A percentile compares a stretch with the other conserved stretches of the same genome.
These are phyloP conservation scores for Rutpela maculata DNA, from an alignment of 2,888 invertebrate genomes.

Conservation along the genomic window DNA sequence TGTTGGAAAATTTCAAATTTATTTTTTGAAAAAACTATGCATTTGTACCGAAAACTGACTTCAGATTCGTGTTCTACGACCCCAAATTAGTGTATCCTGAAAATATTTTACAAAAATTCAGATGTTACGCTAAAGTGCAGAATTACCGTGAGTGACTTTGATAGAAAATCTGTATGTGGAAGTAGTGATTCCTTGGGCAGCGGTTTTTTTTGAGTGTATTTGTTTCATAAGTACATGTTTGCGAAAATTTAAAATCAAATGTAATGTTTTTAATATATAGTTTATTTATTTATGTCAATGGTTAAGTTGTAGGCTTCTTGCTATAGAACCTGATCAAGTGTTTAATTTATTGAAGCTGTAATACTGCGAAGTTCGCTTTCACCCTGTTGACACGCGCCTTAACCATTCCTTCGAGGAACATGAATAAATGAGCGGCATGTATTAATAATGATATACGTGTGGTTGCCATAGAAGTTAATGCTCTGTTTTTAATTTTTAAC, in stretches of 20 bases:
- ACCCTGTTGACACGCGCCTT: not conserved
- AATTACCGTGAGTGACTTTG: too few relatives aligned
- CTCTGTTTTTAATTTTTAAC: not conserved
- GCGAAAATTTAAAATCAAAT: not conserved
- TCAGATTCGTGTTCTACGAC: too few relatives aligned
- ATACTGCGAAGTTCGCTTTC: not conserved
- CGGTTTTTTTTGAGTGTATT: too few relatives aligned
- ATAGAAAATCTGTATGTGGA: too few relatives aligned
- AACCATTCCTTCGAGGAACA: not conserved
- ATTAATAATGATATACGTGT: not conserved
- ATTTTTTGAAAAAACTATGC: too few relatives aligned
- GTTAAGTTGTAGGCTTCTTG: not conserved
- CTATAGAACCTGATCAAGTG: not conserved
- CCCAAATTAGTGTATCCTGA: too few relatives aligned
- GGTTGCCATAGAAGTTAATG: not conserved
- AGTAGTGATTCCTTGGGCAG: too few relatives aligned
- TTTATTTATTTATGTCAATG: not conserved
- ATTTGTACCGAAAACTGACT: too few relatives aligned
- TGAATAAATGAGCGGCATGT: not conserved
- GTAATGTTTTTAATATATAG: not conserved
- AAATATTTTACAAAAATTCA: too few relatives aligned
- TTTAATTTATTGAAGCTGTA: not conserved
- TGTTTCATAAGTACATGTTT: not conserved
- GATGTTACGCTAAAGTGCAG: too few relatives aligned
- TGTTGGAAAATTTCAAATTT: too few relatives aligned